A percentile compares a stretch with the other conserved stretches of the same genome.
phyloP scores from a whole-genome alignment of 1,140 invertebrate species.

The Saccostrea glomerata region DNA sequence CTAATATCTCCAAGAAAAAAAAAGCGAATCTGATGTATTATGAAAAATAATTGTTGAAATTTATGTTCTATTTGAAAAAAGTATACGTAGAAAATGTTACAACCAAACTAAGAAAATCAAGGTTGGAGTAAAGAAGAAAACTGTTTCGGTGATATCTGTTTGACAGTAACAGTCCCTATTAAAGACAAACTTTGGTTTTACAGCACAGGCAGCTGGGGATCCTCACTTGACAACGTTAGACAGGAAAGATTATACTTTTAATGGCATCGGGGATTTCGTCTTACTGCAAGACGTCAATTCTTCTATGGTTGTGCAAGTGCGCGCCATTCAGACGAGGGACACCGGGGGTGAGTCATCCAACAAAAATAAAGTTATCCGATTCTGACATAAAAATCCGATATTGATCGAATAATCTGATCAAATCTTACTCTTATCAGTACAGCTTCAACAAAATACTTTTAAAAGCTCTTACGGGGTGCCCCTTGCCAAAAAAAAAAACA shows the following conservation, averaged over 20 bases:
- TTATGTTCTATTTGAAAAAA: too few species aligned
- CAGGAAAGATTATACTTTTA: slow-evolving; percentile 94
- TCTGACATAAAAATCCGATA: slow-evolving; percentile 22
- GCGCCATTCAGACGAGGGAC: slow-evolving; percentile 66
- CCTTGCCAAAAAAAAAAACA: not conserved
- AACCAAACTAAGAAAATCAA: too few species aligned
- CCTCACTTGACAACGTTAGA: slow-evolving; percentile 97
- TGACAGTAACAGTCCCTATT: not conserved
- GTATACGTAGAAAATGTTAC: too few species aligned
- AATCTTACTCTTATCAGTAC: not conserved
- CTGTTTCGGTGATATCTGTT: too few species aligned
- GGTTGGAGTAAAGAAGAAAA: too few species aligned
- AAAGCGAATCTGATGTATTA: too few species aligned
- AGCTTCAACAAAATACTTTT: not conserved
- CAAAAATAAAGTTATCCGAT: not conserved
- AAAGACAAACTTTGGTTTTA: slow-evolving; percentile 44
- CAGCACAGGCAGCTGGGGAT: slow-evolving; percentile 92
- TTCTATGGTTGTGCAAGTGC: slow-evolving; percentile 67
- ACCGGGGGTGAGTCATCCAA: slow-evolving; percentile 59
- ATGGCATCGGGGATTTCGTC: slow-evolving; percentile 97
- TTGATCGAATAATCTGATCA: slow-evolving; percentile 23
- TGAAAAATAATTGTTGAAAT: too few species aligned
- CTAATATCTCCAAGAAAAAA: too few species aligned
- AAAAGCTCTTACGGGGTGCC: not conserved
- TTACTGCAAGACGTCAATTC: slow-evolving; percentile 65